Evolutionary conservation across 2,888 invertebrate genomes (phyloP).

Genomic region (Tuberolachnus salignus): DNA sequence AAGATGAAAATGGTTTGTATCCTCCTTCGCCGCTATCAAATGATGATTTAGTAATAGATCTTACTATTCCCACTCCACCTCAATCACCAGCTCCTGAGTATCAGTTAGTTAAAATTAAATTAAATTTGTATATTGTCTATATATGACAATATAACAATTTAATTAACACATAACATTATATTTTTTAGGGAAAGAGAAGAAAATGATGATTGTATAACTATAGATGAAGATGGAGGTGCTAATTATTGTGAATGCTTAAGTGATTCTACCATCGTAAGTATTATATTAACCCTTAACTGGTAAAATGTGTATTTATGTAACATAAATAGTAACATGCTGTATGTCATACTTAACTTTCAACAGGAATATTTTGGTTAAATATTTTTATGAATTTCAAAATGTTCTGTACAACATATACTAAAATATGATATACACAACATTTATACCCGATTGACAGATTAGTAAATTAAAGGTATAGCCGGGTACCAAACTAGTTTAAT

Average conservation of each 20-base stretch:
- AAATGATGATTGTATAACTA: slow-evolving; percentile 24
- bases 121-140: background rate
- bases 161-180: background rate
- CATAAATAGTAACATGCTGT: too few relatives aligned
- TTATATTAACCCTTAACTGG: too few relatives aligned
- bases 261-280: slow-evolving; percentile 18
- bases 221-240: slow-evolving; percentile 26
- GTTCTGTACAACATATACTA: too few relatives aligned
- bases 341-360: too few relatives aligned
- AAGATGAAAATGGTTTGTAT: slow-evolving; percentile 20
- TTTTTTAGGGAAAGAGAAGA: slow-evolving; percentile 42
- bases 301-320: background rate
- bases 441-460: too few relatives aligned
- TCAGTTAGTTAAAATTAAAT: slow-evolving; percentile 28
- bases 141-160: too few relatives aligned
- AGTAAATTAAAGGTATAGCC: too few relatives aligned
- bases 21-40: background rate
- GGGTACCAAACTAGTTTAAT: too few relatives aligned
- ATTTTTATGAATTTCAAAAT: too few relatives aligned
- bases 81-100: slow-evolving; percentile 52
- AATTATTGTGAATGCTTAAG: slow-evolving; percentile 48
- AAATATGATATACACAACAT: too few relatives aligned
- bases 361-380: too few relatives aligned
- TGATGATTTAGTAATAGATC: slow-evolving; percentile 29
- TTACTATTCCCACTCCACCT: slow-evolving; percentile 43